Percentiles rank a stretch among this genome's conserved stretches.
Conservation (phyloP, 2,888 invertebrate species). For the Drosophila maculinotata region DNA sequence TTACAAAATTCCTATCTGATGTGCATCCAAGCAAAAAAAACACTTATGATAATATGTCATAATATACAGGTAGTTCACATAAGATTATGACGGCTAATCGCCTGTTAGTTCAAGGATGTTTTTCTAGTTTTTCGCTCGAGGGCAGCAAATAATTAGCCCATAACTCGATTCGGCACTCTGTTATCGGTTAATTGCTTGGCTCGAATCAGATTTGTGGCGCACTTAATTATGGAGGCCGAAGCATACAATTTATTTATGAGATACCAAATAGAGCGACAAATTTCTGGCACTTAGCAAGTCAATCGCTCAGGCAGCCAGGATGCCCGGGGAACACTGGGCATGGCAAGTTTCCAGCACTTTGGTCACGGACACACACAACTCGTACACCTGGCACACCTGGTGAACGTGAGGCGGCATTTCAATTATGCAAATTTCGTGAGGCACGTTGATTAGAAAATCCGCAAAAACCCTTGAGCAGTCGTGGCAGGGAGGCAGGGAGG, state of each 20-base stretch:
- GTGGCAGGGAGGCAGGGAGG: background rate
- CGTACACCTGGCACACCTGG: constrained; percentile 45
- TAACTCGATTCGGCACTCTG: constrained; percentile 32
- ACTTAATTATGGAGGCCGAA: constrained; percentile 63
- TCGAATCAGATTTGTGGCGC: constrained; percentile 72
- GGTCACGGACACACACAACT: constrained; percentile 50
- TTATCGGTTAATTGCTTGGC: constrained; percentile 75
- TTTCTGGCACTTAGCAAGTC: constrained; percentile 74
- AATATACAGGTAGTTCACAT: no score
- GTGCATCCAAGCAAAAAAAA: no score
- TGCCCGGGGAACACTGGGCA: background rate
- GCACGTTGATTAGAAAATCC: constrained; percentile 77
- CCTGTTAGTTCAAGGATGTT: constrained; percentile 5
- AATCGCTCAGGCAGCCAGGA: constrained; percentile 50
- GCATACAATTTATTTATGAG: constrained; percentile 75
- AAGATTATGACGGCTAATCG: no score
- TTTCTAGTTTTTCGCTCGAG: constrained; percentile 12
- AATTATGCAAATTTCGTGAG: constrained; percentile 76
- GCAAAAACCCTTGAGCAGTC: constrained; percentile 57
- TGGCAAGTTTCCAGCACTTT: constrained; percentile 47
- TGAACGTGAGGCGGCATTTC: constrained; percentile 68
- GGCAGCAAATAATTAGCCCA: constrained; percentile 54
- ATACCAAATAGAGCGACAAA: constrained; percentile 78
- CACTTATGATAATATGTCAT: no score
- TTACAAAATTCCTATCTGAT: no score